Conservation (phyloP, 2,797 vertebrate genomes). For the Denticeps clupeoides region DNA sequence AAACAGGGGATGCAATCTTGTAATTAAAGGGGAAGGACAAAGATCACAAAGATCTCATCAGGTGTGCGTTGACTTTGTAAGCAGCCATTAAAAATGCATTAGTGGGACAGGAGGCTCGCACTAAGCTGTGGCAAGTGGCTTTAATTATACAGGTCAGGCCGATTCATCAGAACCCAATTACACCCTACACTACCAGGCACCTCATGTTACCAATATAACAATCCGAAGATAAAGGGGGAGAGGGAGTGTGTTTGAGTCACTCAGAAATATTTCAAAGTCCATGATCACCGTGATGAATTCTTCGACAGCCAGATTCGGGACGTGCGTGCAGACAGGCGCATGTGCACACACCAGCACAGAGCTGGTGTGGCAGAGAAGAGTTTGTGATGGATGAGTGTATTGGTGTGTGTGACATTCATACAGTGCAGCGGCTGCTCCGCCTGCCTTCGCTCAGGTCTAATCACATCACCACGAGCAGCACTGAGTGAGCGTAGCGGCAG, state of each 20-base stretch:
- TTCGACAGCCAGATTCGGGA: too few relatives aligned
- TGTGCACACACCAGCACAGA: constrained; percentile 9
- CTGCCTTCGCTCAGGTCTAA: neutral
- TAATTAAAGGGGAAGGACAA: neutral
- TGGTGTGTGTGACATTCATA: constrained; percentile 17
- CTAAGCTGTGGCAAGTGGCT: neutral
- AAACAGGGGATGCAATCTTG: neutral
- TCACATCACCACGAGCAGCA: neutral
- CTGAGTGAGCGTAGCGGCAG: neutral
- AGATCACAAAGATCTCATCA: neutral
- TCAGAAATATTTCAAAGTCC: too few relatives aligned
- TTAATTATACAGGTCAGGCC: constrained; percentile 28
- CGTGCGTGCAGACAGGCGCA: neutral
- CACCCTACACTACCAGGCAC: constrained; percentile 14
- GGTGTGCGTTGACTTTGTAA: neutral
- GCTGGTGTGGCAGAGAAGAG: neutral
- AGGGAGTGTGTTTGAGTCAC: neutral
- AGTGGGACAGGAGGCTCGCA: neutral
- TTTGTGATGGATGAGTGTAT: constrained; percentile 15
- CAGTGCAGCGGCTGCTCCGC: neutral
- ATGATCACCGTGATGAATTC: too few relatives aligned
- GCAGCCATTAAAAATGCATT: neutral
- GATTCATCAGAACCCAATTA: constrained; percentile 32
- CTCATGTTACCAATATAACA: neutral
- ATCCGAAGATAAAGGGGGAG: neutral